phyloP scores from a whole-genome alignment of 2,113 vertebrate genomes.

The Forbesichthys agassizii region DNA sequence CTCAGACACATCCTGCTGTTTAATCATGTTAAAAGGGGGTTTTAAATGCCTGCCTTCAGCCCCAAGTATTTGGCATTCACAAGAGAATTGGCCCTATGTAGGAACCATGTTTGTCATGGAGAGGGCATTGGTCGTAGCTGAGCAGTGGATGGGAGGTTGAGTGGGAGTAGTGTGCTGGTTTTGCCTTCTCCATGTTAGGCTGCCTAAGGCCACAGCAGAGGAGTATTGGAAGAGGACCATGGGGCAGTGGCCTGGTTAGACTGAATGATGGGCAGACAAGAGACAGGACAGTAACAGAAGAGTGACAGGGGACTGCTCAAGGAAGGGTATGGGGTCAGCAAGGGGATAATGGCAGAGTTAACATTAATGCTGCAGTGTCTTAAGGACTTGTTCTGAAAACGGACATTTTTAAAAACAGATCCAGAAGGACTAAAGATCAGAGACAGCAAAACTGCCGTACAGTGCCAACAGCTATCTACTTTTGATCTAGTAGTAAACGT shows the following conservation, averaged over 20 bases:
- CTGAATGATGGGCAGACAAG: background rate
- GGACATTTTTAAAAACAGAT: background rate
- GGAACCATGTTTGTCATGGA: conserved; percentile 44
- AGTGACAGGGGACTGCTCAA: background rate
- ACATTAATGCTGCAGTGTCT: background rate
- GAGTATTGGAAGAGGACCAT: background rate
- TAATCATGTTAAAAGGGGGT: conserved; percentile 61
- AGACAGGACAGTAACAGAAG: background rate
- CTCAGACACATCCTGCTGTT: conserved; percentile 45
- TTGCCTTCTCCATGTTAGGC: conserved; percentile 26
- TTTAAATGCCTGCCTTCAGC: conserved; percentile 55
- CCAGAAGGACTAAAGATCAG: background rate
- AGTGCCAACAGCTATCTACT: background rate
- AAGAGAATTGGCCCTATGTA: conserved; percentile 33
- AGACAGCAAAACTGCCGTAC: no score
- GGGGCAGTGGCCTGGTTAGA: background rate
- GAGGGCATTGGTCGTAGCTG: conserved; percentile 17
- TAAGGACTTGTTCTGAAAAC: background rate
- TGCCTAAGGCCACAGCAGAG: conserved; percentile 1
- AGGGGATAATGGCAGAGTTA: background rate
- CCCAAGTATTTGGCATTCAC: conserved; percentile 53
- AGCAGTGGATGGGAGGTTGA: conserved; percentile 13
- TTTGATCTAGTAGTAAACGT: background rate
- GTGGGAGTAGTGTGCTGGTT: conserved; percentile 50
- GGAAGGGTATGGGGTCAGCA: background rate